These are phyloP conservation scores for Ianthella basta DNA, from an alignment of 37 sponge, comb jelly and placozoan genomes.

Conservation along the genomic window DNA sequence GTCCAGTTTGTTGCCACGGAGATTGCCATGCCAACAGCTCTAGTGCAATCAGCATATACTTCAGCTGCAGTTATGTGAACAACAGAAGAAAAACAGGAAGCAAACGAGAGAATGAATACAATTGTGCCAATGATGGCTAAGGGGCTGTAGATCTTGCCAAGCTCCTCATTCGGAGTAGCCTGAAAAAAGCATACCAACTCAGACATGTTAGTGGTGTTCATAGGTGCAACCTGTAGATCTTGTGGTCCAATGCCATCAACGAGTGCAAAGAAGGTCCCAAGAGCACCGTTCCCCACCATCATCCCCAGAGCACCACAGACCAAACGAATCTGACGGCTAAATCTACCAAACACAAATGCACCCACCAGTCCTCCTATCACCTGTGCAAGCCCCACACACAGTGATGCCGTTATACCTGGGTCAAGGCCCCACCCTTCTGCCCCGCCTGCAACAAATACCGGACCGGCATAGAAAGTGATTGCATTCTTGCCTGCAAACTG, in stretches of 20 bases:
- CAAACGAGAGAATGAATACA: slow-evolving; percentile 40
- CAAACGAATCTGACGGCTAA: neutral
- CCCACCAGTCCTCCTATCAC: neutral
- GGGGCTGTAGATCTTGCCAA: too few relatives aligned
- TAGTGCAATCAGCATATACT: slow-evolving; percentile 18
- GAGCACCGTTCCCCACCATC: neutral
- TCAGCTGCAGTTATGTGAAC: slow-evolving; percentile 49
- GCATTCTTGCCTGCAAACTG: slow-evolving; percentile 9
- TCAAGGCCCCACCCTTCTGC: too few relatives aligned
- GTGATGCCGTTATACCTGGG: too few relatives aligned
- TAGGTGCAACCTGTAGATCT: too few relatives aligned
- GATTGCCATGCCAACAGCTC: slow-evolving; percentile 40
- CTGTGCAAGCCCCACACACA: neutral
- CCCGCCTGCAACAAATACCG: neutral
- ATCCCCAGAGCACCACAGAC: slow-evolving; percentile 6
- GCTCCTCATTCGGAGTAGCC: too few relatives aligned
- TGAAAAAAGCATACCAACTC: too few relatives aligned
- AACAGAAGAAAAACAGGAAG: slow-evolving; percentile 59
- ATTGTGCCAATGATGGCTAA: neutral
- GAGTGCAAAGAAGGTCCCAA: neutral
- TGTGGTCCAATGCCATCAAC: neutral
- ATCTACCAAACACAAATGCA: neutral
- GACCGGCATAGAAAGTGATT: slow-evolving; percentile 1
- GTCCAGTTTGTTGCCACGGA: slow-evolving; percentile 29
- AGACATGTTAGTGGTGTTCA: too few relatives aligned